Conservation (phyloP, 2,888 invertebrate genomes). For the Stenodema calcarata region DNA sequence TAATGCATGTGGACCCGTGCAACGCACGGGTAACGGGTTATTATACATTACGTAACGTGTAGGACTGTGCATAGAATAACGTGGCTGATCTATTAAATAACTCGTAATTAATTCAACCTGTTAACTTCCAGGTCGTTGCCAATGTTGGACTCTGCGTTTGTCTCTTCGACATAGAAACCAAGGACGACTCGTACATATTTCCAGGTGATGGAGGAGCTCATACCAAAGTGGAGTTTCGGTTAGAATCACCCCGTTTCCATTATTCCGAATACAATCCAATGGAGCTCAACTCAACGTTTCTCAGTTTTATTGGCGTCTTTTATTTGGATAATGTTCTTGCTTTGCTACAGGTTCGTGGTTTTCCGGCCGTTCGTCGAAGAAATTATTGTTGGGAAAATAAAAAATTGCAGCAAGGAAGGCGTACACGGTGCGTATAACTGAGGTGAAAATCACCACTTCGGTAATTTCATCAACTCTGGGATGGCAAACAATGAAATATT, state of each 20-base stretch:
- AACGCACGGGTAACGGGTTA: no score
- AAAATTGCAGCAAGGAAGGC: constrained; percentile 81
- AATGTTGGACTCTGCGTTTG: constrained; percentile 95
- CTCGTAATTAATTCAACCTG: no score
- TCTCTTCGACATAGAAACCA: constrained; percentile 84
- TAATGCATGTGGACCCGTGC: no score
- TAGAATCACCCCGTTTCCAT: neutral
- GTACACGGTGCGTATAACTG: constrained; percentile 77
- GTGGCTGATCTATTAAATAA: no score
- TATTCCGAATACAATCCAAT: no score
- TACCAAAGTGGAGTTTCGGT: constrained; percentile 82
- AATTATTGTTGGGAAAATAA: constrained; percentile 86
- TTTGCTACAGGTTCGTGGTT: constrained; percentile 78
- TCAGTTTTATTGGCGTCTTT: no score
- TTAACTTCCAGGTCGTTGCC: constrained; percentile 76
- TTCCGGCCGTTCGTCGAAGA: constrained; percentile 95
- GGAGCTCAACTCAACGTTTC: no score
- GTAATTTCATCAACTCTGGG: no score
- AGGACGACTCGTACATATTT: constrained; percentile 91
- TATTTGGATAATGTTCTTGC: no score
- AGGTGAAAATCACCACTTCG: neutral
- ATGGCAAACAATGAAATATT: no score
- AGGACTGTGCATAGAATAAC: no score
- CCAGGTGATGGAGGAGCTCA: constrained; percentile 96
- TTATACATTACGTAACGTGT: no score